phyloP scores from a whole-genome alignment of 2,113 vertebrate genomes.

The Theropithecus gelada region DNA sequence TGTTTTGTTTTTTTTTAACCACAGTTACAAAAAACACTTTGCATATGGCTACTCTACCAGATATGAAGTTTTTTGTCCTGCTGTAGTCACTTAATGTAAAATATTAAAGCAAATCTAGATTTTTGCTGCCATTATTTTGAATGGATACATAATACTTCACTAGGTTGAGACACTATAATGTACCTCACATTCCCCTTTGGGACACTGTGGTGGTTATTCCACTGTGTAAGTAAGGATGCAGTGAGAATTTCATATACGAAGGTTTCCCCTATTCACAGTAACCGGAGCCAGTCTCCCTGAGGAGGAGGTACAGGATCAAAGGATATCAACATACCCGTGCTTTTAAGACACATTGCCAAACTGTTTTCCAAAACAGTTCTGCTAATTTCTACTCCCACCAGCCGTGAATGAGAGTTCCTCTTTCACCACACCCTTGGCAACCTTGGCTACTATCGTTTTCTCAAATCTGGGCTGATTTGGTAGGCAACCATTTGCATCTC shows the following conservation, averaged over 20 bases:
- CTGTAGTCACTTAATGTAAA: background rate
- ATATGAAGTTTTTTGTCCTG: background rate
- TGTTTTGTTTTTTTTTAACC: background rate
- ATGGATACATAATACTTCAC: background rate
- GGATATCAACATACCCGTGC: background rate
- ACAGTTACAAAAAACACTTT: background rate
- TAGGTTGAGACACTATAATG: background rate
- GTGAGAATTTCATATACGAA: background rate
- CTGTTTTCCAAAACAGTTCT: slow-evolving; percentile 28
- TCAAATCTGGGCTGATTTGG: slow-evolving; percentile 43
- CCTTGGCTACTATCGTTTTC: background rate
- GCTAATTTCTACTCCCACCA: slow-evolving; percentile 47
- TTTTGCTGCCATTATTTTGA: background rate
- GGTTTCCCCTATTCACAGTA: background rate
- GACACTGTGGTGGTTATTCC: background rate
- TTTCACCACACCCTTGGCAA: background rate
- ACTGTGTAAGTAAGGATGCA: background rate
- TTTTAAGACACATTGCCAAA: background rate
- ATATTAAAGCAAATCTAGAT: background rate
- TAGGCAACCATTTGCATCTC: slow-evolving; percentile 29
- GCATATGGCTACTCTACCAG: background rate
- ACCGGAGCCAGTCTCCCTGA: background rate
- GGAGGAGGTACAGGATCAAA: background rate
- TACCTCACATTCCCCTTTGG: background rate
- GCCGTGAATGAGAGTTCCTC: background rate